Conservation (phyloP, 1,140 invertebrate species). For the Drosophila erecta region DNA sequence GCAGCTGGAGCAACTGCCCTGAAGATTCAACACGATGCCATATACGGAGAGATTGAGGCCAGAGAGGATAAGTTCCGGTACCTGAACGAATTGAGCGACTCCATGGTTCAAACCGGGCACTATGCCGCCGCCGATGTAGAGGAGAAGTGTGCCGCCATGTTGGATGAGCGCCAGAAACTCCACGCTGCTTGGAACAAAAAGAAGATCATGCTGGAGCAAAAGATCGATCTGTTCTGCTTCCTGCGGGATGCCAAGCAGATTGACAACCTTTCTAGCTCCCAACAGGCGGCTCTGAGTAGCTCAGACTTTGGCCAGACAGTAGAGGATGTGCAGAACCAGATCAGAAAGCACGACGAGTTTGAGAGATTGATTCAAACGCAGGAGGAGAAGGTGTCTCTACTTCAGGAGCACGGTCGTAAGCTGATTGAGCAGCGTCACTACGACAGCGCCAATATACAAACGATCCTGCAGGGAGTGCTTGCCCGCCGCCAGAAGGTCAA, state of each 20-base stretch:
- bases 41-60: constrained; percentile 97
- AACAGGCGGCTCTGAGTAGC: constrained; percentile 91
- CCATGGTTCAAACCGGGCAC: constrained; percentile 94
- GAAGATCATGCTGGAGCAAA: constrained; percentile 95
- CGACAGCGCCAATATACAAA: constrained; percentile 93
- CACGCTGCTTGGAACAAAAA: constrained; percentile 95
- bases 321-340: constrained; percentile 93
- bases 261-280: constrained; percentile 93
- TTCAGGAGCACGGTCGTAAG: constrained; percentile 95
- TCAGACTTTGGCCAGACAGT: constrained; percentile 88
- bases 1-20: constrained; percentile 94
- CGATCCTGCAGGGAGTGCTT: constrained; percentile 89
- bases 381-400: constrained; percentile 93
- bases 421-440: constrained; percentile 97
- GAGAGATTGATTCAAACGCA: constrained; percentile 92
- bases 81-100: constrained; percentile 92
- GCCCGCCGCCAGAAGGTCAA: constrained; percentile 90
- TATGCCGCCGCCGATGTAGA: constrained; percentile 92
- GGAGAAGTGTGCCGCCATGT: constrained; percentile 90
- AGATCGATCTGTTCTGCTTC: constrained; percentile 98
- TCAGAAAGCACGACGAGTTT: constrained; percentile 97
- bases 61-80: constrained; percentile 93
- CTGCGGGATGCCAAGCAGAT: constrained; percentile 97
- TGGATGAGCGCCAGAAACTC: constrained; percentile 91
- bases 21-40: constrained; percentile 94